Evolutionary conservation across 2,113 vertebrate genomes (phyloP).

Genomic region (Centropus bengalensis): DNA sequence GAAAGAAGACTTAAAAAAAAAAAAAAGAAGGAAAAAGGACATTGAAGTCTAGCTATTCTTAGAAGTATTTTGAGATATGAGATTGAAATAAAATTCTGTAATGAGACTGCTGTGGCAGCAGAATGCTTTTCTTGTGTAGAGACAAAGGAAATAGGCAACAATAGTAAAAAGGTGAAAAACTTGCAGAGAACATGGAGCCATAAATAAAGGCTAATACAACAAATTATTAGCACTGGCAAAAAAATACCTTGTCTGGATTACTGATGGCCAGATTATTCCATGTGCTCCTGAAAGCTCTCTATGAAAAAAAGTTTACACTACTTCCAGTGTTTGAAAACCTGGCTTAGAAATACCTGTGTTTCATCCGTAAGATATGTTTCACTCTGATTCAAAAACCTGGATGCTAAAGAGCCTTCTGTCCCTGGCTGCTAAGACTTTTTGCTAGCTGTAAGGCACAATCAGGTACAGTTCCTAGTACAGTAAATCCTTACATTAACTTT

Average conservation of each 20-base stretch:
- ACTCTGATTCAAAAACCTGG: background rate
- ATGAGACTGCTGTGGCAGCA: background rate
- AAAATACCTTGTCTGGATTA: background rate
- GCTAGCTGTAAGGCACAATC: background rate
- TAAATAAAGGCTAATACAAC: background rate
- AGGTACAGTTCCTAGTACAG: background rate
- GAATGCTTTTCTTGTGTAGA: background rate
- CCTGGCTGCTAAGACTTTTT: background rate
- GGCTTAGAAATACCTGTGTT: background rate
- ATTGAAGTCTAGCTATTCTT: background rate
- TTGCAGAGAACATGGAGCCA: background rate
- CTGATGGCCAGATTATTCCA: background rate
- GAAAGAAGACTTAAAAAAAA: background rate
- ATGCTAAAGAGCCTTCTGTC: background rate
- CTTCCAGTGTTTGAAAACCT: background rate
- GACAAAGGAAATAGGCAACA: background rate
- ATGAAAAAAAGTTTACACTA: background rate
- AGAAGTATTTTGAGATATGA: background rate
- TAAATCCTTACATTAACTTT: background rate
- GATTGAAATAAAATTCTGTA: background rate
- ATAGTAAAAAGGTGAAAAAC: background rate
- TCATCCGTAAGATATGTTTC: background rate
- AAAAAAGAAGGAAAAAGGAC: background rate
- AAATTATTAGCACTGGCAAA: background rate
- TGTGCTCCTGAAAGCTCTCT: background rate